Evolutionary conservation across 2,888 invertebrate species (phyloP).

Genomic region (Tuberolachnus salignus): DNA sequence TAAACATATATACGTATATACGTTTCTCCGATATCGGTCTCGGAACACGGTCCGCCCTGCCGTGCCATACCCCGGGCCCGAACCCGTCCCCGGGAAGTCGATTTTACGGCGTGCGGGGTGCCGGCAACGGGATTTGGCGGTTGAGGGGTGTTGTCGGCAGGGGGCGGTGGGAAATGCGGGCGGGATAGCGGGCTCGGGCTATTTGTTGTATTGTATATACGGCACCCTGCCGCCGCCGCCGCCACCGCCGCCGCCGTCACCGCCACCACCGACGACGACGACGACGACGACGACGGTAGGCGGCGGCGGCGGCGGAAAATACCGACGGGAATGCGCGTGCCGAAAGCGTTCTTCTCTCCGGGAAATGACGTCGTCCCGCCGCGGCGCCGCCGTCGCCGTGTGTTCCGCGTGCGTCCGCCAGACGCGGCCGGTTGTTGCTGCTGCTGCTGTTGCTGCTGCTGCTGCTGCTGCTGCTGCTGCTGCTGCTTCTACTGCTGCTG

Average conservation of each 20-base stretch:
- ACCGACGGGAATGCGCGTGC: slow-evolving; percentile 42
- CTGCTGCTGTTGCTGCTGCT: slow-evolving; percentile 8
- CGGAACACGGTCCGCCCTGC: background rate
- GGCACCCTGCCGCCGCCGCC: too few species aligned
- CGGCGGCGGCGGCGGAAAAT: slow-evolving; percentile 23
- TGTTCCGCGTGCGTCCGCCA: slow-evolving; percentile 45
- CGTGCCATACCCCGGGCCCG: background rate
- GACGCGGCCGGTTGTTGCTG: slow-evolving; percentile 35
- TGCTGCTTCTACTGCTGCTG: slow-evolving; percentile 6
- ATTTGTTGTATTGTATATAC: slow-evolving; percentile 28
- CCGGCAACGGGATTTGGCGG: background rate
- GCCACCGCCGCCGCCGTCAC: background rate
- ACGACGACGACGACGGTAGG: slow-evolving; percentile 4
- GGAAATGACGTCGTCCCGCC: slow-evolving; percentile 37
- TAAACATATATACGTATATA: background rate
- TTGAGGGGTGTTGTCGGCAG: background rate
- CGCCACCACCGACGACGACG: too few species aligned
- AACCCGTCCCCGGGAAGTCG: background rate
- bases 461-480: background rate
- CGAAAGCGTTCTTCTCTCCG: slow-evolving; percentile 37
- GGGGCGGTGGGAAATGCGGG: background rate
- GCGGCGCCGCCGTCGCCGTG: slow-evolving; percentile 24
- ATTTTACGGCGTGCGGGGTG: background rate
- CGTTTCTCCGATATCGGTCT: background rate
- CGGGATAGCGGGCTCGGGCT: background rate